Evolutionary conservation across 2,888 invertebrate species (phyloP), one percentile per base, ranked within the genome.

Genomic region (Furcula furcula): DNA sequence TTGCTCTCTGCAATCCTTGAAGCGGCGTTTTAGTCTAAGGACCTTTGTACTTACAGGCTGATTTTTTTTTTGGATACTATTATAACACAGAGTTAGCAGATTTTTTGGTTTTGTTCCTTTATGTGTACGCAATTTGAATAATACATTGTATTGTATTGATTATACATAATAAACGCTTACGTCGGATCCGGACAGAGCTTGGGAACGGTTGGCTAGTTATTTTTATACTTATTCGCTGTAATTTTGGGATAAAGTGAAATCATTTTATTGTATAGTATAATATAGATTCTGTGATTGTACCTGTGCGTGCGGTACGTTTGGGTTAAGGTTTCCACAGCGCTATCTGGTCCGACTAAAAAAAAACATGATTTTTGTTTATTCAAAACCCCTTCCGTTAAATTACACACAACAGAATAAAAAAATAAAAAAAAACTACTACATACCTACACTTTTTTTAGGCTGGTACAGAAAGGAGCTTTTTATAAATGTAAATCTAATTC

Each of bases 21-120:
- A 87, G 82, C 76, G 77, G 65, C 67, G 81, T 73, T 65, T 52
- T 57, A 56, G 63, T 63, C 65, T 72, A 71, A 65, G 66, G 62
- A 70, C 69, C 62, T 69, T 72, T 81, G 83, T 85, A 86, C 85
- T 84, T 86, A 86, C 71, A 74, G 71, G 69, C 71, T 72, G 70
- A 69, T 75, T 64, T 62, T n/a, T n/a, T 63, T 23, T 71, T 72
- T 73, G 84, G 85, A 83, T 84, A 84, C 84, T 84, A 80, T 76
- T 72, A 74, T 76, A 77, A 78, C 66, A 40, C 49, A 54, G 51
- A 56, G 75, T 76, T 74, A 77, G 76, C 68, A 74, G 67, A 68
- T 76, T 72, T 72, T 87, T 83, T 82, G 87, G 81, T 88, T 86
- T 89, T 89, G 89, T 89, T 89, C 89, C 89, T 89, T 78, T 88